Conservation (phyloP, 2,113 vertebrate genomes). For the Phodopus roborovskii region DNA sequence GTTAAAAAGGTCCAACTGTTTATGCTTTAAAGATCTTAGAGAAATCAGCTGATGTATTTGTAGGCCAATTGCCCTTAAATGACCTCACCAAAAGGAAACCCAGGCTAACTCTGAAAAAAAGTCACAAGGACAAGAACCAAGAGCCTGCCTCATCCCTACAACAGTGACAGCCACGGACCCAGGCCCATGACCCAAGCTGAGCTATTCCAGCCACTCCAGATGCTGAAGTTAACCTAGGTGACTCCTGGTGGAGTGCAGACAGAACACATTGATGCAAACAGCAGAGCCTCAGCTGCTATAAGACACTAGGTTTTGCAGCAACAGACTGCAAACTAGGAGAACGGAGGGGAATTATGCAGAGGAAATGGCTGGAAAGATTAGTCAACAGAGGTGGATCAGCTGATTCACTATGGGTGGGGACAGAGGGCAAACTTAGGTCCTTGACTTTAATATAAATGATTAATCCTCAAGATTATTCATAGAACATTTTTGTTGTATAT, state of each 20-base stretch:
- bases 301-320: background rate
- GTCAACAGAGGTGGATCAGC: background rate
- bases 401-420: background rate
- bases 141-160: rapidly evolving
- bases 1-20: background rate
- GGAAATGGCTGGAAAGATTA: background rate
- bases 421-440: background rate
- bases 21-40: background rate
- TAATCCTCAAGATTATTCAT: background rate
- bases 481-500: background rate
- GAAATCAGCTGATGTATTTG: background rate
- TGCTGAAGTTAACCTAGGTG: background rate
- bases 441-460: background rate
- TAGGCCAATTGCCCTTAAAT: background rate
- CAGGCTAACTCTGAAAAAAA: background rate
- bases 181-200: background rate
- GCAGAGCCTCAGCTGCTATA: background rate
- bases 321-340: background rate
- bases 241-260: too few relatives aligned
- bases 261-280: background rate
- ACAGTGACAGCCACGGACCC: rapidly evolving
- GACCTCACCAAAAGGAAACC: background rate
- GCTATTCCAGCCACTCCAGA: background rate
- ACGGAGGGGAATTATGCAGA: background rate
- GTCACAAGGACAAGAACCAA: background rate